phyloP scores from a whole-genome alignment of 1,140 invertebrate species.

The Asbolus verrucosus region DNA sequence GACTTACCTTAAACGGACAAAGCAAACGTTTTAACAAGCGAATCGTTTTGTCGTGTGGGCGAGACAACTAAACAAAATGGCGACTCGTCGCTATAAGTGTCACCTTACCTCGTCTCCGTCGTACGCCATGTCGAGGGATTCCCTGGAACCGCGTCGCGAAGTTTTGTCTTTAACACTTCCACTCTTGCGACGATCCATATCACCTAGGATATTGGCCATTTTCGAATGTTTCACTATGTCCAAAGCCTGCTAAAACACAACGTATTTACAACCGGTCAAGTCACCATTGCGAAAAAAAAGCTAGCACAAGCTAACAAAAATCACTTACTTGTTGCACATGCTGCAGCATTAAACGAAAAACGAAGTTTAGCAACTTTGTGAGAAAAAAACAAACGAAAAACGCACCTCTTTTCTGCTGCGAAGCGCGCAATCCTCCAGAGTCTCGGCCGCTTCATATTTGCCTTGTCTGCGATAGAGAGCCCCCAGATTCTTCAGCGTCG shows the following conservation, averaged over 20 bases:
- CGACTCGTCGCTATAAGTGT: too few relatives aligned
- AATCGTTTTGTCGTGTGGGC: slow-evolving; percentile 5
- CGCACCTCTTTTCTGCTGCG: slow-evolving; percentile 91
- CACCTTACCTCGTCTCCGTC: slow-evolving; percentile 75
- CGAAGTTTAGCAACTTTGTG: background rate
- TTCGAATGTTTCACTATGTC: slow-evolving; percentile 93
- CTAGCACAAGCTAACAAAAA: slow-evolving; percentile 20
- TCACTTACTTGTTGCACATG: slow-evolving; percentile 72
- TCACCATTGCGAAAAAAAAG: slow-evolving; percentile 1
- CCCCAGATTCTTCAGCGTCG: slow-evolving; percentile 96
- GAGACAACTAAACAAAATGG: too few relatives aligned
- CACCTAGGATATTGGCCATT: slow-evolving; percentile 76
- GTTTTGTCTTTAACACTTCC: slow-evolving; percentile 63
- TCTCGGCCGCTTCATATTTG: slow-evolving; percentile 99
- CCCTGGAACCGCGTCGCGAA: slow-evolving; percentile 70
- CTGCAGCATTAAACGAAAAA: slow-evolving; percentile 67
- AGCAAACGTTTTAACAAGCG: slow-evolving; percentile 23
- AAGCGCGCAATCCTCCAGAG: slow-evolving; percentile 96
- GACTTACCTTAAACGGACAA: slow-evolving; percentile 44
- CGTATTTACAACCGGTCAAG: background rate
- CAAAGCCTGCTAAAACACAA: slow-evolving; percentile 73
- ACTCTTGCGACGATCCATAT: slow-evolving; percentile 65
- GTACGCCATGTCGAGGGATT: slow-evolving; percentile 74
- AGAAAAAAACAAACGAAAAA: slow-evolving; percentile 19
- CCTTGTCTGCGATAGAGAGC: slow-evolving; percentile 97